Percentiles rank a stretch among this genome's conserved stretches.
Conservation (phyloP, 2,113 vertebrate genomes). For the Dicaeum eximium region DNA sequence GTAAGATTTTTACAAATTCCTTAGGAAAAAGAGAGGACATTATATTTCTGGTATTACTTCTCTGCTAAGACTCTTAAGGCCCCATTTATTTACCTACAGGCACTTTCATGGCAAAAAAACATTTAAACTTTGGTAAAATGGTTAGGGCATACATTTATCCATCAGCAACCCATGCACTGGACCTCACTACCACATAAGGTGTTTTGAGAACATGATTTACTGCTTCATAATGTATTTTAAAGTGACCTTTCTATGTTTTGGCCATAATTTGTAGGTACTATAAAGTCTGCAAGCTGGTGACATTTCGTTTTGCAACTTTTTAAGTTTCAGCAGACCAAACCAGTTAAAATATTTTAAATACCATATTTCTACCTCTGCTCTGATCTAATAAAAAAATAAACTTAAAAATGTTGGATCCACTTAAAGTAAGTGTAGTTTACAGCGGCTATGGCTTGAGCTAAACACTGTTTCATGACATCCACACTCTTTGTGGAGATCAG, state of each 20-base stretch:
- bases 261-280: neutral
- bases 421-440: neutral
- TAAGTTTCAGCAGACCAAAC: neutral
- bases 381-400: slow-evolving; percentile 4
- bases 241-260: neutral
- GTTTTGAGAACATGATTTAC: neutral
- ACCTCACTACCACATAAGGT: neutral
- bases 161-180: neutral
- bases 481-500: neutral
- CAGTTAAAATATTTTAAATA: neutral
- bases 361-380: neutral
- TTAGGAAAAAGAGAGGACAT: neutral
- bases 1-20: neutral
- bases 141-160: neutral
- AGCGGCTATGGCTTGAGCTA: neutral
- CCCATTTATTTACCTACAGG: neutral
- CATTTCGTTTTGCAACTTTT: neutral
- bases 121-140: neutral
- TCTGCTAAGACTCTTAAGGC: neutral
- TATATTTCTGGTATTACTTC: neutral
- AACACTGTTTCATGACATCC: neutral
- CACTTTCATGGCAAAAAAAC: neutral
- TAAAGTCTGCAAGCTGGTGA: neutral
- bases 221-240: neutral
- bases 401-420: neutral